Percentiles rank a stretch among this genome's conserved stretches.
phyloP scores from a whole-genome alignment of 1,140 invertebrate genomes.

The Lepidotrigona ventralis region DNA sequence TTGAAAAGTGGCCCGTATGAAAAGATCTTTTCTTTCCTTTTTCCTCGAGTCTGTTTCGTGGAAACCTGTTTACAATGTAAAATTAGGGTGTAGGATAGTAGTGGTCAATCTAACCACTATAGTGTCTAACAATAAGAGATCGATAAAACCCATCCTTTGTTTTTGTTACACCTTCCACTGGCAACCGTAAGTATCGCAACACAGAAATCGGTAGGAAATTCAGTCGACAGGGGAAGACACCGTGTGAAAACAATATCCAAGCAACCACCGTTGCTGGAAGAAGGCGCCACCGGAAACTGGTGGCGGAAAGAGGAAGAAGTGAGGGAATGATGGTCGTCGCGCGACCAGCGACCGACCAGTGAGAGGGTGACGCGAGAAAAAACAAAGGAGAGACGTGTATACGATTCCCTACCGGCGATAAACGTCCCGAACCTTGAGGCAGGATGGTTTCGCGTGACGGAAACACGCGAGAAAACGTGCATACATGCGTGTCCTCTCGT shows the following conservation, averaged over 20 bases:
- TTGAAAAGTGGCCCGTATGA: too few species aligned
- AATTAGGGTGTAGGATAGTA: too few species aligned
- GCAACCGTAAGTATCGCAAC: neutral
- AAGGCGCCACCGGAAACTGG: slow-evolving; percentile 59
- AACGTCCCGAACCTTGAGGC: slow-evolving; percentile 35
- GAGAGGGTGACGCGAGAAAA: neutral
- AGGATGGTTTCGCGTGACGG: slow-evolving; percentile 53
- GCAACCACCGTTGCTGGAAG: neutral
- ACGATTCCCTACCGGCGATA: slow-evolving; percentile 54
- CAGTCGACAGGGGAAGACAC: neutral
- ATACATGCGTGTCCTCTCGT: slow-evolving; percentile 53
- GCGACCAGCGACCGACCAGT: neutral
- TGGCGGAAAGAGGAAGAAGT: neutral
- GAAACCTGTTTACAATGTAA: too few species aligned
- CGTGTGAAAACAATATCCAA: neutral
- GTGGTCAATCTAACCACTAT: too few species aligned
- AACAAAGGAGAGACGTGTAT: slow-evolving; percentile 40
- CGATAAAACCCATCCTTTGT: too few species aligned
- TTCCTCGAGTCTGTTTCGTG: too few species aligned
- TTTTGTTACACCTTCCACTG: neutral
- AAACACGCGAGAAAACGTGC: slow-evolving; percentile 54
- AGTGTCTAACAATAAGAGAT: too few species aligned
- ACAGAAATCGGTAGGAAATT: neutral
- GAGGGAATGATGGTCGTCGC: neutral
- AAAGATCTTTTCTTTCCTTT: too few species aligned